These are phyloP conservation scores for Enteromius thamalakanensis DNA, from an alignment of 2,797 vertebrate species.

Conservation along the genomic window DNA sequence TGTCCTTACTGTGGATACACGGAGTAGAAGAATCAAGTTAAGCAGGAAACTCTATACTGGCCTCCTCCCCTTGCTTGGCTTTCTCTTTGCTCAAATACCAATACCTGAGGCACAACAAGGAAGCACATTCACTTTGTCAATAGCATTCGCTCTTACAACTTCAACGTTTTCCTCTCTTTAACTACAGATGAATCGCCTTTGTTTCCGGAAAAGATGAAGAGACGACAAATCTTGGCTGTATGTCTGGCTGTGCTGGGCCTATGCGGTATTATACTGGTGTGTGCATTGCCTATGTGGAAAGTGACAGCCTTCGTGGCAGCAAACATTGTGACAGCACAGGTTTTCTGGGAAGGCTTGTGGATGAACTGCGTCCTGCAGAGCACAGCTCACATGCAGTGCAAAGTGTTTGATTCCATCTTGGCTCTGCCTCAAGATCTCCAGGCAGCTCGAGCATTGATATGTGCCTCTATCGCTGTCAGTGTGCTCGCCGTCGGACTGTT, in stretches of 20 bases:
- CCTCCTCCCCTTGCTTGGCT: constrained; percentile 68
- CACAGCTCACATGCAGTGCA: constrained; percentile 76
- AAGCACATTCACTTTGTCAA: constrained; percentile 33
- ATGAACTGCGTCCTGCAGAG: constrained; percentile 83
- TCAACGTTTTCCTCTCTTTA: background rate
- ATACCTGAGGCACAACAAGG: constrained; percentile 47
- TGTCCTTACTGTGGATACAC: background rate
- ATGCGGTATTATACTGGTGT: constrained; percentile 75
- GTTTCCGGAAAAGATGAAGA: constrained; percentile 61
- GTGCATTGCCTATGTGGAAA: constrained; percentile 79
- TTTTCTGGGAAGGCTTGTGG: constrained; percentile 80
- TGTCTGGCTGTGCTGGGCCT: constrained; percentile 73
- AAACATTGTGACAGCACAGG: constrained; percentile 77
- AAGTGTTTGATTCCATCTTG: constrained; percentile 75
- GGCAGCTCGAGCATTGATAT: constrained; percentile 73
- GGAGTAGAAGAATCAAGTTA: constrained; percentile 69
- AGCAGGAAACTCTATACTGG: constrained; percentile 68
- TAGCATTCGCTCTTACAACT: background rate
- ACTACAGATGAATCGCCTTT: background rate
- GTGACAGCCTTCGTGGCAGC: constrained; percentile 74
- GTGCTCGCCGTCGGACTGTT: constrained; percentile 73
- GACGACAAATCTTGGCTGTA: constrained; percentile 70
- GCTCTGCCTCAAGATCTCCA: constrained; percentile 75
- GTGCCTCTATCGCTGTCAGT: constrained; percentile 69
- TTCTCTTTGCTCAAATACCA: constrained; percentile 41